Evolutionary conservation across 2,888 invertebrate genomes (phyloP).

Genomic region (Luffia ferchaultella): DNA sequence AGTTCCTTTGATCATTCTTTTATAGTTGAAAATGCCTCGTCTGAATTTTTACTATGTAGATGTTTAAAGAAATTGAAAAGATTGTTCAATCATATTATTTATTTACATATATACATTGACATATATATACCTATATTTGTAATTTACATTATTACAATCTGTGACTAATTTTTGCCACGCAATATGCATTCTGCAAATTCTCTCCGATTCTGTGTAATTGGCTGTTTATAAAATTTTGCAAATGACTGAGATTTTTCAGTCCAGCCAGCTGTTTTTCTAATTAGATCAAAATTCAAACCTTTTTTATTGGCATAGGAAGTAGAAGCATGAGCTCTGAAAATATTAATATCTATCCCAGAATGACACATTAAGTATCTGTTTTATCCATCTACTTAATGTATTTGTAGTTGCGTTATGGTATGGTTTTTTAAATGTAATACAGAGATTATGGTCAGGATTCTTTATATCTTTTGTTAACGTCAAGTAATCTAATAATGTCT

Average conservation of each 20-base stretch:
- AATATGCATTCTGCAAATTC: too few relatives aligned
- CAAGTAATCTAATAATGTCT: conserved; percentile 3
- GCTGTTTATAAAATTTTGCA: conserved; percentile 6
- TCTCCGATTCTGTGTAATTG: background rate
- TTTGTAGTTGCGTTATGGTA: conserved; percentile 4
- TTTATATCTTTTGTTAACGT: background rate
- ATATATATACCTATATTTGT: too few relatives aligned
- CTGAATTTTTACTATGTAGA: too few relatives aligned
- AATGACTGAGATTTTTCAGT: background rate
- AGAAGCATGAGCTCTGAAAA: conserved; percentile 8
- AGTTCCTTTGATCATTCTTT: too few relatives aligned
- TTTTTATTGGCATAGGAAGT: conserved; percentile 7
- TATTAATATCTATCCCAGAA: conserved; percentile 8
- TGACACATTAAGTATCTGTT: conserved; percentile 2
- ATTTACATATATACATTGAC: too few relatives aligned
- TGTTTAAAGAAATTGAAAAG: too few relatives aligned
- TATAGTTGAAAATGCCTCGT: too few relatives aligned
- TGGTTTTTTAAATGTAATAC: conserved; percentile 6
- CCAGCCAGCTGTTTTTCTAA: conserved; percentile 7
- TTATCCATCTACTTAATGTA: conserved; percentile 9
- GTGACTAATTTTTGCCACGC: too few relatives aligned
- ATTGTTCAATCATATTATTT: too few relatives aligned
- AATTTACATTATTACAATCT: too few relatives aligned
- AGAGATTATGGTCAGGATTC: background rate
- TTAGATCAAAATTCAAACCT: conserved; percentile 5